Percentiles rank a stretch among this genome's conserved stretches.
Conservation (phyloP, 2,113 vertebrate species). For the Thunnus maccoyii region DNA sequence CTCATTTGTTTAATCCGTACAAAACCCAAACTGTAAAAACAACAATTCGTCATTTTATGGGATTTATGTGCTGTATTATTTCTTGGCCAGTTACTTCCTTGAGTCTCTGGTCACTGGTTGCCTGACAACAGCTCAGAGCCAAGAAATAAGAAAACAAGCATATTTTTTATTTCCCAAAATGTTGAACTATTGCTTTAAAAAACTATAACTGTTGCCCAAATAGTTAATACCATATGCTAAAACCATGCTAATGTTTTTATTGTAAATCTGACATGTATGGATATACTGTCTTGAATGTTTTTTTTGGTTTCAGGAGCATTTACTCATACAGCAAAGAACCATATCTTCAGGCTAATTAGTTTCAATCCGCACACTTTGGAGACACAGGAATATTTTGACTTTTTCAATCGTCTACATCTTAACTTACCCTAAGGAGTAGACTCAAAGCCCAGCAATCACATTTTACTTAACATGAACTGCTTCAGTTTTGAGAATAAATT, state of each 20-base stretch:
- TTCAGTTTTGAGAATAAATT: not conserved
- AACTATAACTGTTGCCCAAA: not conserved
- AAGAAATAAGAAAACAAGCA: no score
- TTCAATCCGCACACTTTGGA: not conserved
- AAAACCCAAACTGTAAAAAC: no score
- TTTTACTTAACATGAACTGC: not conserved
- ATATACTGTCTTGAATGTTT: not conserved
- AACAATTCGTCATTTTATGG: no score
- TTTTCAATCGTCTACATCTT: not conserved
- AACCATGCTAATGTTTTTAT: no score
- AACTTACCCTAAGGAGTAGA: not conserved
- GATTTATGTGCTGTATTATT: no score
- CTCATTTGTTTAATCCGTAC: no score
- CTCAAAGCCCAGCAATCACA: not conserved
- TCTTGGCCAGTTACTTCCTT: no score
- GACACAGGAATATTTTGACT: not conserved
- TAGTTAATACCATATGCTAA: not conserved
- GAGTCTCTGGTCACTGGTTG: no score
- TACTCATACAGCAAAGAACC: not conserved
- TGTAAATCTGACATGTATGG: not conserved
- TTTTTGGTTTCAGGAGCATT: not conserved
- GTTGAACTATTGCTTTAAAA: no score
- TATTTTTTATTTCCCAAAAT: no score
- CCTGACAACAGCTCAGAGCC: no score
- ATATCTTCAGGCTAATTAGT: not conserved